phyloP scores from a whole-genome alignment of 1,140 invertebrate genomes.

The Brachionus koreanus region DNA sequence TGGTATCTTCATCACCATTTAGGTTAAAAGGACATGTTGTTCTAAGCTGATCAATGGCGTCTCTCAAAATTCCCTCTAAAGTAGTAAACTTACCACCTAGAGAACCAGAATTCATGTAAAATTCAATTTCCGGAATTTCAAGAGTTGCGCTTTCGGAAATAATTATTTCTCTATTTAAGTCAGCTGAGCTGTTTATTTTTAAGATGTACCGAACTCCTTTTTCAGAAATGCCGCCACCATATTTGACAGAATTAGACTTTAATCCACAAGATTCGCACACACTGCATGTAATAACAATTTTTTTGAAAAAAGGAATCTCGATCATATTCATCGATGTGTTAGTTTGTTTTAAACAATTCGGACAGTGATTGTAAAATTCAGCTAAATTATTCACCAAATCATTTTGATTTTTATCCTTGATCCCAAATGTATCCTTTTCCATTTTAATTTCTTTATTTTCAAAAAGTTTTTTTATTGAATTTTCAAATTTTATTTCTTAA shows the following conservation, averaged over 20 bases:
- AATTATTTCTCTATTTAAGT: constrained; percentile 84
- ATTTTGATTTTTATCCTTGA: background rate
- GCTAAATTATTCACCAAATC: background rate
- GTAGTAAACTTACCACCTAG: constrained; percentile 92
- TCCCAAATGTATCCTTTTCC: background rate
- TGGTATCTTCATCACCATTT: constrained; percentile 60
- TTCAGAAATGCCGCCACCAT: constrained; percentile 80
- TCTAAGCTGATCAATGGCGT: constrained; percentile 57
- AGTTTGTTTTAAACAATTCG: constrained; percentile 74
- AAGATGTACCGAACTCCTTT: constrained; percentile 76
- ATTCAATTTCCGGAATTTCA: constrained; percentile 80
- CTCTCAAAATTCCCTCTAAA: constrained; percentile 71
- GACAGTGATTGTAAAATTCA: constrained; percentile 79
- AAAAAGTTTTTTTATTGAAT: background rate
- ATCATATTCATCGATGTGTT: constrained; percentile 89
- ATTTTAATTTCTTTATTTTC: background rate
- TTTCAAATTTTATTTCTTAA: background rate
- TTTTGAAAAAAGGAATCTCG: constrained; percentile 91
- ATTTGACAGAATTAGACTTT: constrained; percentile 90
- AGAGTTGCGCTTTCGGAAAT: constrained; percentile 91
- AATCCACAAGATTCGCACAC: constrained; percentile 82
- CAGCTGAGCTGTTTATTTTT: constrained; percentile 68
- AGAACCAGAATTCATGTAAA: constrained; percentile 75
- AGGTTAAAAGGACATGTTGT: constrained; percentile 44
- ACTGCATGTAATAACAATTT: constrained; percentile 93